Evolutionary conservation across 2,113 vertebrate species (phyloP).

Genomic region (Hippocampus abdominalis): DNA sequence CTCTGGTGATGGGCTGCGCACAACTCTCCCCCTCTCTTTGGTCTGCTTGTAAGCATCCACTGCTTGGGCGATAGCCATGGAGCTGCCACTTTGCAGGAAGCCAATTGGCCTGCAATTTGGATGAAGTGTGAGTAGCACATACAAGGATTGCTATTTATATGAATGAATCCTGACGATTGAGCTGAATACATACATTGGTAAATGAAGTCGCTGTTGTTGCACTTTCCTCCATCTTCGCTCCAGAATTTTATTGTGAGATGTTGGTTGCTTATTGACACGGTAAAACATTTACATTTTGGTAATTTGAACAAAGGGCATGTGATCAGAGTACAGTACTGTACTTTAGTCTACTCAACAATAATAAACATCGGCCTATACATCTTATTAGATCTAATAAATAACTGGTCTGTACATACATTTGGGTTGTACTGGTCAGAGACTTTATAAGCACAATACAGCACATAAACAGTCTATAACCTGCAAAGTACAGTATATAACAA

Average conservation of each 20-base stretch:
- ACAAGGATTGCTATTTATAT: neutral
- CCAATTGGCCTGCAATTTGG: neutral
- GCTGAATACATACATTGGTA: slow-evolving; percentile 71
- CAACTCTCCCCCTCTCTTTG: slow-evolving; percentile 40
- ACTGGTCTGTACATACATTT: neutral
- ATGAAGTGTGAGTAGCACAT: neutral
- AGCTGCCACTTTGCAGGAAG: slow-evolving; percentile 5
- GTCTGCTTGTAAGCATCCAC: slow-evolving; percentile 49
- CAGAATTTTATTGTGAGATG: slow-evolving; percentile 66
- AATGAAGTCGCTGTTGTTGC: slow-evolving; percentile 65
- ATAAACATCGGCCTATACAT: too few species aligned
- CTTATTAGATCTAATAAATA: too few species aligned
- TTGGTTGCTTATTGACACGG: neutral
- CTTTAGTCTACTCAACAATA: neutral
- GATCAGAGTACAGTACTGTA: neutral
- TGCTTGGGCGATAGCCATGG: slow-evolving; percentile 22
- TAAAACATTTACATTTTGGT: neutral
- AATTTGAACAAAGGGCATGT: neutral
- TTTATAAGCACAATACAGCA: too few species aligned
- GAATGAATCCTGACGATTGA: neutral
- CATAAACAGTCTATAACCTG: too few species aligned
- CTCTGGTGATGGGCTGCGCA: slow-evolving; percentile 49
- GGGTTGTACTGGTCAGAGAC: neutral
- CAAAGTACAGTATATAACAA: too few species aligned
- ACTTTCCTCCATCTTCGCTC: slow-evolving; percentile 66